Conservation (phyloP, 2,113 vertebrate genomes). For the Pampusana beccarii region DNA sequence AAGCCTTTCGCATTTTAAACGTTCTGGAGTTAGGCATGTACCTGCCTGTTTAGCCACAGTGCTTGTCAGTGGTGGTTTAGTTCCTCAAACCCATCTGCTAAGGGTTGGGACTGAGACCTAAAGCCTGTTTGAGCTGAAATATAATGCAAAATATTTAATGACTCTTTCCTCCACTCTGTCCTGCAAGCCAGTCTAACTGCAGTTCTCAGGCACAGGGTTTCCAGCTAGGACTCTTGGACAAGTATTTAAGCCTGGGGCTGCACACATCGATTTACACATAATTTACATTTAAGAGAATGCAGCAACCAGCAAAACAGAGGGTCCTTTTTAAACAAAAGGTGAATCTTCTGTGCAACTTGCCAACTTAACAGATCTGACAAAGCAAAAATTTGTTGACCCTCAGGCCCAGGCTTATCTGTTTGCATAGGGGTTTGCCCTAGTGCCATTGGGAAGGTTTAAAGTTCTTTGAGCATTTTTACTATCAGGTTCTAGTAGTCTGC, state of each 20-base stretch:
- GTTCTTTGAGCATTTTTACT: neutral
- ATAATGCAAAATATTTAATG: neutral
- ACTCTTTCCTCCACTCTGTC: neutral
- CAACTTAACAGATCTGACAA: slow-evolving; percentile 13
- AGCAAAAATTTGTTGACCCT: slow-evolving; percentile 21
- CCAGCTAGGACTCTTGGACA: neutral
- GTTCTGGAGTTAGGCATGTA: neutral
- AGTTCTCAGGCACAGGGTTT: neutral
- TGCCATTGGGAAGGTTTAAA: neutral
- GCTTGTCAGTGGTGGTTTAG: neutral
- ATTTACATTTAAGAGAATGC: neutral
- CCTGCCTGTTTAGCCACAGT: neutral
- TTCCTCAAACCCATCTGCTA: neutral
- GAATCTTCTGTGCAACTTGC: neutral
- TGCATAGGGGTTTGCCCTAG: neutral
- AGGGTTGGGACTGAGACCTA: neutral
- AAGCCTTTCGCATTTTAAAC: neutral
- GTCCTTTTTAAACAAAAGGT: neutral
- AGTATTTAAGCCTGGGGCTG: neutral
- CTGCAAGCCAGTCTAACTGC: neutral
- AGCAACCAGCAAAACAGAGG: neutral
- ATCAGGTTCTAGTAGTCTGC: neutral
- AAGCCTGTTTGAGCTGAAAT: neutral
- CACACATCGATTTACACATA: neutral
- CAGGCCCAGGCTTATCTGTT: slow-evolving; percentile 42